Evolutionary conservation across 2,888 invertebrate genomes (phyloP).

Genomic region (Callyntrura guangdongensis): DNA sequence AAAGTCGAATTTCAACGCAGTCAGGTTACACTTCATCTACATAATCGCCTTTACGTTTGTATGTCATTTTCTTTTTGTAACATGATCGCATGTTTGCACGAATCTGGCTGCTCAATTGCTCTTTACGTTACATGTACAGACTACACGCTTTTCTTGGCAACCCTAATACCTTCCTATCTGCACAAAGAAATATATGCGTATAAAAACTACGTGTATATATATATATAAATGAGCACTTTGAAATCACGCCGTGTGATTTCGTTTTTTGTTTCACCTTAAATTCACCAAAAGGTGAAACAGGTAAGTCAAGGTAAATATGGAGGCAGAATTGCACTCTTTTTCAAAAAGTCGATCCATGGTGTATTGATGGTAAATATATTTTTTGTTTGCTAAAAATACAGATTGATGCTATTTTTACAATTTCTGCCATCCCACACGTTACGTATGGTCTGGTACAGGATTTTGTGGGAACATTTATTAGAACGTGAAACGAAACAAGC

Average conservation of each 20-base stretch:
- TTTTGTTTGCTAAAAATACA: too few relatives aligned
- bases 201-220: background rate
- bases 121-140: background rate
- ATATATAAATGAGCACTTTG: background rate
- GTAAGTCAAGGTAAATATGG: too few relatives aligned
- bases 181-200: background rate
- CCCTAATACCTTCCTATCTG: background rate
- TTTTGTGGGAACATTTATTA: too few relatives aligned
- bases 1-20: background rate
- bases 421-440: too few relatives aligned
- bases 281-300: too few relatives aligned
- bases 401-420: too few relatives aligned
- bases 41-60: background rate
- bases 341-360: too few relatives aligned
- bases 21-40: constrained; percentile 9
- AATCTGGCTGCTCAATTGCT: background rate
- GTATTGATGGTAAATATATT: too few relatives aligned
- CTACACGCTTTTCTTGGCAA: background rate
- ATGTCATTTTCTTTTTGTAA: constrained; percentile 25
- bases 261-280: too few relatives aligned
- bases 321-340: too few relatives aligned
- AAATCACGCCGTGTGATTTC: background rate
- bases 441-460: too few relatives aligned
- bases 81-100: background rate
- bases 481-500: too few relatives aligned